A percentile compares a stretch with the other conserved stretches of the same genome.
Conservation (phyloP, 2,888 invertebrate species). For the Busseola fusca region DNA sequence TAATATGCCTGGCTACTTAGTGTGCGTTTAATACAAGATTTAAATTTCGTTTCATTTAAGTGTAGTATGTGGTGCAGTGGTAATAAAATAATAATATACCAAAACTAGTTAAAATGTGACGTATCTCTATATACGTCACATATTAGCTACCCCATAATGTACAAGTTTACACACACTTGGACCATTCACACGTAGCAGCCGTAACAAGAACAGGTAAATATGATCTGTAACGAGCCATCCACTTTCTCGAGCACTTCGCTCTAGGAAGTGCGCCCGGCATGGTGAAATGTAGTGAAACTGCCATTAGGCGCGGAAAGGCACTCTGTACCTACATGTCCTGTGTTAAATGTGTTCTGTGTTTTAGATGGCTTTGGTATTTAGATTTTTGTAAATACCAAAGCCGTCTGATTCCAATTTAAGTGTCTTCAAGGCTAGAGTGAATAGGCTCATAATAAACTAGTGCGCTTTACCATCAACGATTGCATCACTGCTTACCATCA, state of each 20-base stretch:
- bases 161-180: background rate
- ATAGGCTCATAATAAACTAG: no score
- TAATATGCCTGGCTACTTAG: no score
- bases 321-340: slow-evolving; percentile 38
- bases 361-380: background rate
- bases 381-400: background rate
- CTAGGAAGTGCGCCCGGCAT: slow-evolving; percentile 38
- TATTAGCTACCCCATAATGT: background rate
- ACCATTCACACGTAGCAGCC: slow-evolving; percentile 10
- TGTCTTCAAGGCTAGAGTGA: no score
- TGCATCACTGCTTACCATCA: no score
- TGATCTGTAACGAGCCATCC: slow-evolving; percentile 49
- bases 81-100: no score
- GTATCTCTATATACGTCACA: background rate
- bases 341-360: slow-evolving; percentile 9
- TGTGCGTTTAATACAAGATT: no score
- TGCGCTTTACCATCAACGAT: no score
- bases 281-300: slow-evolving; percentile 52
- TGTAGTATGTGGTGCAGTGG: no score
- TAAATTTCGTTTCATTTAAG: no score
- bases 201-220: slow-evolving; percentile 43
- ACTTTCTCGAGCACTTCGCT: slow-evolving; percentile 41
- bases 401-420: no score
- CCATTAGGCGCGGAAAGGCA: slow-evolving; percentile 38
- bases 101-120: no score